Evolutionary conservation across 2,797 vertebrate genomes (phyloP).

Genomic region (Prionace glauca): DNA sequence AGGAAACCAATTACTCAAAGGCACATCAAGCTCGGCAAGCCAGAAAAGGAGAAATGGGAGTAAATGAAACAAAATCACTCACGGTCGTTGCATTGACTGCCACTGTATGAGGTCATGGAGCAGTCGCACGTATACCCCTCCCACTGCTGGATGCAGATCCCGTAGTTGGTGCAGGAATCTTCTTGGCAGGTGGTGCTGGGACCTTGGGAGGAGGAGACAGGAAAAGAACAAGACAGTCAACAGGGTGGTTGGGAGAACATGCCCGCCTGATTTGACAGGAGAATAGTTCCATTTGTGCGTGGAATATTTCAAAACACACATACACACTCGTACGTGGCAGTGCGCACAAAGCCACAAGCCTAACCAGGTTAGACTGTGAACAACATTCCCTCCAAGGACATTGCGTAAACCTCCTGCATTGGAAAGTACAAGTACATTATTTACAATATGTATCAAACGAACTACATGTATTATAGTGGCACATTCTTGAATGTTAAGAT

Average conservation of each 20-base stretch:
- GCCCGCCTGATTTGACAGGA: conserved; percentile 46
- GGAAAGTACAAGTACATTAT: background rate
- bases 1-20: too few relatives aligned
- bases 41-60: background rate
- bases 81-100: conserved; percentile 94
- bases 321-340: conserved; percentile 42
- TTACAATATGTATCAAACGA: too few relatives aligned
- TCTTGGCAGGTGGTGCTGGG: conserved; percentile 95
- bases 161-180: conserved; percentile 92
- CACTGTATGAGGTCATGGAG: conserved; percentile 92
- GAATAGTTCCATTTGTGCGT: background rate
- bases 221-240: conserved; percentile 4
- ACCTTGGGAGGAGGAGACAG: conserved; percentile 55
- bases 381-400: conserved; percentile 44
- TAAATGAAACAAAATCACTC: conserved; percentile 56
- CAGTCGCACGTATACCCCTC: conserved; percentile 96
- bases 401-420: background rate
- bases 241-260: background rate
- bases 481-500: background rate
- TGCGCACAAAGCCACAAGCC: conserved; percentile 48
- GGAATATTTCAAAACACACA: conserved; percentile 8
- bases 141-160: conserved; percentile 95
- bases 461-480: background rate
- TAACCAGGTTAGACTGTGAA: background rate
- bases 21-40: background rate